Evolutionary conservation across 2,888 invertebrate genomes (phyloP).

Genomic region (Maniola hyperantus): DNA sequence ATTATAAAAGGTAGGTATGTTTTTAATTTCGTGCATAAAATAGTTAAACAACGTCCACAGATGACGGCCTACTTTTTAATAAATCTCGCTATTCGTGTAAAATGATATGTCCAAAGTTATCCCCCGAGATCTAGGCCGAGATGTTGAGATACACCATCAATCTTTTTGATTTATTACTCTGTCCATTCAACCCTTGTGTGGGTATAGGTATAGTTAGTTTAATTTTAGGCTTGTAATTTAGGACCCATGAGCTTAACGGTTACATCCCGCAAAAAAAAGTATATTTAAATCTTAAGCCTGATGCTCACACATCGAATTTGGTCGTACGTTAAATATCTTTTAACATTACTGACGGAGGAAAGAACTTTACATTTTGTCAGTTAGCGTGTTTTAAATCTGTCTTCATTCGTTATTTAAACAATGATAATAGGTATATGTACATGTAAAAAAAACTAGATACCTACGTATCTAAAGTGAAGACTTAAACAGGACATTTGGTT

Average conservation of each 20-base stretch:
- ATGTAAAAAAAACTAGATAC: too few relatives aligned
- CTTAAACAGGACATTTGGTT: too few relatives aligned
- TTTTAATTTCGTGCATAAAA: constrained; percentile 1
- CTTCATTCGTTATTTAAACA: too few relatives aligned
- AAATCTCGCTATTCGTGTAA: constrained; percentile 24
- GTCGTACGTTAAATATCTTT: neutral
- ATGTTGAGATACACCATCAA: constrained; percentile 40
- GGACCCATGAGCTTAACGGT: constrained; percentile 36
- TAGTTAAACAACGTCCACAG: constrained; percentile 3
- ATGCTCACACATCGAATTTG: constrained; percentile 8
- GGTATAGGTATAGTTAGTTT: constrained; percentile 37
- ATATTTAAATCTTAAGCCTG: constrained; percentile 19
- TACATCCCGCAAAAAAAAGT: constrained; percentile 30
- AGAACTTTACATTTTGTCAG: too few relatives aligned
- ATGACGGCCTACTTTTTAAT: constrained; percentile 17
- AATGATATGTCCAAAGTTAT: constrained; percentile 39
- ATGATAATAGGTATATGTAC: too few relatives aligned
- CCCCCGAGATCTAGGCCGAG: constrained; percentile 36
- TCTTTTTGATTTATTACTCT: constrained; percentile 44
- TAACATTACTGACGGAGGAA: too few relatives aligned
- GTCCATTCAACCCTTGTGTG: constrained; percentile 37
- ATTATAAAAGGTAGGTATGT: neutral
- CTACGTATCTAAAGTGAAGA: too few relatives aligned
- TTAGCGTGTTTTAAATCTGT: too few relatives aligned
- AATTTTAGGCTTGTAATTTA: constrained; percentile 37